Evolutionary conservation across 2,113 vertebrate species (phyloP).

Genomic region (Accipiter virgatus): DNA sequence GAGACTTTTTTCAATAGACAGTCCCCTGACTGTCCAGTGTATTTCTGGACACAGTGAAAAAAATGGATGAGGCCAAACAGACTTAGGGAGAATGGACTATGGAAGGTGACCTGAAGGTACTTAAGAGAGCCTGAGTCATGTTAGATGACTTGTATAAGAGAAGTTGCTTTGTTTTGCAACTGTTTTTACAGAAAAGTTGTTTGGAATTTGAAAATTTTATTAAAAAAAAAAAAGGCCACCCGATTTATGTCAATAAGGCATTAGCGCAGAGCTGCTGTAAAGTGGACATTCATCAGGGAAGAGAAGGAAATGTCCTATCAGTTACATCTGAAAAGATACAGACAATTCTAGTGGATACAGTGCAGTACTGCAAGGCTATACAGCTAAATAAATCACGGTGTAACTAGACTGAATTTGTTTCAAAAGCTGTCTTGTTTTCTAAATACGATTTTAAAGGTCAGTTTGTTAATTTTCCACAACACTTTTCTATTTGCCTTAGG

Average conservation of each 20-base stretch:
- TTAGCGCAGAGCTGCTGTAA: background rate
- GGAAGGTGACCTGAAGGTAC: background rate
- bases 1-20: background rate
- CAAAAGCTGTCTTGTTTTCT: background rate
- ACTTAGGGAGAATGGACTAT: background rate
- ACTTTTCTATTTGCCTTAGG: slow-evolving; percentile 7
- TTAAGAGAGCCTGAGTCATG: background rate
- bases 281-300: background rate
- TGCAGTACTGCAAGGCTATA: background rate
- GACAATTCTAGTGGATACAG: background rate
- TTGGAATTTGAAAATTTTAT: background rate
- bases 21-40: background rate
- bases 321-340: background rate
- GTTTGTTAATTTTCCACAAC: slow-evolving; percentile 17
- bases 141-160: background rate
- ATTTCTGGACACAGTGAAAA: background rate
- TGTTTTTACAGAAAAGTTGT: background rate
- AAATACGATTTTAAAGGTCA: background rate
- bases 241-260: background rate
- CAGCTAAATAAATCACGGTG: background rate
- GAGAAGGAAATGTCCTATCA: background rate
- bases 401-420: background rate
- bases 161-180: background rate
- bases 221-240: background rate
- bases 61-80: background rate